Evolutionary conservation across 1,140 invertebrate species (phyloP), one percentile per base, ranked within the genome.

Genomic region (Diachasma alloeum): DNA sequence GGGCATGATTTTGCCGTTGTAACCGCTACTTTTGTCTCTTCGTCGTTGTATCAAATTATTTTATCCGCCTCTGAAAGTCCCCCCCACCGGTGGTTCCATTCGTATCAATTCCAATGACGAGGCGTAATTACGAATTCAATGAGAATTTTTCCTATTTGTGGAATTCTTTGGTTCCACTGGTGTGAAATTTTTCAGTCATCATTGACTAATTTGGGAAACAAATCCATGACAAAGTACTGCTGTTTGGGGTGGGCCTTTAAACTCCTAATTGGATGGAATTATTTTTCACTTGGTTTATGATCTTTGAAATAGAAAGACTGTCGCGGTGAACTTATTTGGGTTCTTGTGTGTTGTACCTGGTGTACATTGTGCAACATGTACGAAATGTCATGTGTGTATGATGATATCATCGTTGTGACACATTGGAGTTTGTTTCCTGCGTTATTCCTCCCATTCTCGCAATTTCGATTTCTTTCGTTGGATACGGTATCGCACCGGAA

Each of bases 41-140:
- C 24, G 10, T 37, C 36, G 3, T 39, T 36, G 13, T 36, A 36
- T 44, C 72, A 39, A 48, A 72, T 17, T 24, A 74, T 75, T 66
- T 31, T 44, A 74, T 74, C 42, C 42, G 26, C 66, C 66, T 68
- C 66, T 68, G 0, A 68, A 63, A 63, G 4, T 63, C 17, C 63
- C 69, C 36, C 39, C 15, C 31, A 19, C 8, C n/a, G 15, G 22
- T 26, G 44, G 26, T 42, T 42, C 39, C 39, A 19, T 3, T 53
- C 48, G 17, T 53, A 53, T 53, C 48, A 53, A 53, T 15, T 53
- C 48, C 48, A 48, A 72, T 75, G 70, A 73, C 71, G 74, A 79
- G 53, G 74, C 66, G 68, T 74, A 70, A 76, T 79, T 76, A 71
- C 72, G 67, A 74, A 76, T 76, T 71, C 53, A 36, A 73, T 31